Percentiles rank a stretch among this genome's conserved stretches.
These are phyloP conservation scores for Anoplius nigerrimus DNA, from an alignment of 2,888 invertebrate genomes.

Conservation along the genomic window DNA sequence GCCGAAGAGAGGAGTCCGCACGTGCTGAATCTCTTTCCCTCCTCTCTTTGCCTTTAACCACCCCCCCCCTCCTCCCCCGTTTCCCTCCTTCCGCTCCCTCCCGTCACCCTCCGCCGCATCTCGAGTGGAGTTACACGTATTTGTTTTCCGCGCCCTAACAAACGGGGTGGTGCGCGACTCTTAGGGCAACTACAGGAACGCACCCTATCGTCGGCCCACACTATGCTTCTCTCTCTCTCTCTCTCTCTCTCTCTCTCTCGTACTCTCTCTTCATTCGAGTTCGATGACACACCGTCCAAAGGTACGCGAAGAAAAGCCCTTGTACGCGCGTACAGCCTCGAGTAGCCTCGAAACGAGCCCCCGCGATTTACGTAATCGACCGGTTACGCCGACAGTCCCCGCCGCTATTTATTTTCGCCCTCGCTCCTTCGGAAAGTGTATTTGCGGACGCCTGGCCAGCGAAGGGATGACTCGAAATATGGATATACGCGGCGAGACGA, in stretches of 20 bases:
- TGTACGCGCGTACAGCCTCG: too few species aligned
- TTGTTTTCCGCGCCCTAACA: constrained; percentile 62
- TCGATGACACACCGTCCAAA: too few species aligned
- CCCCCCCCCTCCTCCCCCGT: not conserved
- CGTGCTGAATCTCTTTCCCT: constrained; percentile 40
- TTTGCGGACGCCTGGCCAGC: too few species aligned
- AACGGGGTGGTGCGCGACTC: constrained; percentile 19
- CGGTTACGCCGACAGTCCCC: too few species aligned
- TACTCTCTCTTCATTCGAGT: not conserved
- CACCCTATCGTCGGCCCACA: not conserved
- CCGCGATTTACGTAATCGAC: too few species aligned
- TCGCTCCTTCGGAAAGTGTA: too few species aligned
- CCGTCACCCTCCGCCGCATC: not conserved
- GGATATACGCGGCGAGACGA: too few species aligned
- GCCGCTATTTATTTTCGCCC: too few species aligned
- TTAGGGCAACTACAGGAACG: constrained; percentile 2
- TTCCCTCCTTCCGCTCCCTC: not conserved
- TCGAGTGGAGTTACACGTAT: constrained; percentile 39
- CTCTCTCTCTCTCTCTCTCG: not conserved
- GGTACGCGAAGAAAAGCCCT: too few species aligned
- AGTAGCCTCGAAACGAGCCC: too few species aligned
- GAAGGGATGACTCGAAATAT: too few species aligned
- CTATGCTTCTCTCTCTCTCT: not conserved
- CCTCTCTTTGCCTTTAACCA: constrained; percentile 18
- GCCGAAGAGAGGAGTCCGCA: constrained; percentile 23